Percentiles rank a stretch among this genome's conserved stretches.
These are phyloP conservation scores for Glaucomys volans DNA, from an alignment of 2,113 vertebrate genomes.

Conservation along the genomic window DNA sequence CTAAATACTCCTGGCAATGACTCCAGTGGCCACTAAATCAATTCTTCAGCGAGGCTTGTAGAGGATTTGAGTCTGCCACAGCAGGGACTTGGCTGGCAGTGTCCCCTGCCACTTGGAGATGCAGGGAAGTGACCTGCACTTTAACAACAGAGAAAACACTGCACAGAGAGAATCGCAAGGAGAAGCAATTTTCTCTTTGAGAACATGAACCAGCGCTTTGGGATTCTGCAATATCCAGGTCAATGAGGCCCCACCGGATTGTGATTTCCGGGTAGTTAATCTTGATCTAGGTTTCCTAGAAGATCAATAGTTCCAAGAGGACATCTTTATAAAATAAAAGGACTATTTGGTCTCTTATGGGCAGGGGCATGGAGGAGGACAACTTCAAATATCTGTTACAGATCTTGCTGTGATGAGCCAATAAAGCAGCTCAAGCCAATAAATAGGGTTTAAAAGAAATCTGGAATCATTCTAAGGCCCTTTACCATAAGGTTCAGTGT, in stretches of 20 bases:
- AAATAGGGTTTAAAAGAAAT: not conserved
- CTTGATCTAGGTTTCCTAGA: not conserved
- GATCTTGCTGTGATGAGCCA: not conserved
- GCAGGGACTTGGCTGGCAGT: rapidly evolving
- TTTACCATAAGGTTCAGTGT: not conserved
- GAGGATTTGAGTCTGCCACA: not conserved
- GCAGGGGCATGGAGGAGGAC: not conserved
- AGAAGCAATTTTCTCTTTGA: not conserved
- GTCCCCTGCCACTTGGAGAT: rapidly evolving
- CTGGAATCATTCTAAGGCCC: not conserved
- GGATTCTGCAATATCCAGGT: not conserved
- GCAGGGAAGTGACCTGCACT: rapidly evolving
- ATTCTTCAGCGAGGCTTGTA: not conserved
- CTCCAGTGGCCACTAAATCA: not conserved
- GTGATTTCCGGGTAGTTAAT: not conserved
- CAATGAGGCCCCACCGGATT: not conserved
- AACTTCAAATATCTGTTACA: not conserved
- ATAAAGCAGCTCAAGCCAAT: not conserved
- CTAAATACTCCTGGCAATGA: not conserved
- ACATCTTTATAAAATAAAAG: not conserved
- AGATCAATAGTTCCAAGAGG: not conserved
- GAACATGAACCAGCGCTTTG: not conserved
- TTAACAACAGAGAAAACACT: not conserved
- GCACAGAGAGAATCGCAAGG: not conserved
- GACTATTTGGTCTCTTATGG: not conserved